Base-by-base conservation (phyloP, 2,113 vertebrate species). In the Macaca fascicularis region DNA sequence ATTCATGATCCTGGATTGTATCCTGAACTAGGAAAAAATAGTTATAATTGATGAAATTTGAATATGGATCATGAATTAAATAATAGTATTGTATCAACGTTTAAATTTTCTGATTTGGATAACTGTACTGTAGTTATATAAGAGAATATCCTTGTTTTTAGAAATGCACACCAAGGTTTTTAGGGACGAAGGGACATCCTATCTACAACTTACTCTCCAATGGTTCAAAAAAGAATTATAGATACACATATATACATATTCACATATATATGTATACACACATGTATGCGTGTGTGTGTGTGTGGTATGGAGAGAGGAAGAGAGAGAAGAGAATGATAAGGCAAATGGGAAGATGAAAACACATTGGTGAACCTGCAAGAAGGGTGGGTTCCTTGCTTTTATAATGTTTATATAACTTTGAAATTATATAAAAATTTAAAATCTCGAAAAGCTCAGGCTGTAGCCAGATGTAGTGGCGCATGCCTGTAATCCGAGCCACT, bases 351-450 rank as follows among this genome's bases (percentile, higher is more conserved):
- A 59, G 88, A 88, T 69, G 32, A 80, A 75, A 80, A 90, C 16
- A 50, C 25, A 25, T 25, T 59, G 40, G 38, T 89, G 17, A 87
- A 27, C 72, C 48, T 75, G 45, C 52, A 27, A 69, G 75, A 70
- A 92, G 6, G 2, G 38, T 8, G 32, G 67, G 38, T 59, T 91
- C 22, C 78, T 90, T 74, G n/a, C 79, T 95, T 43, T 91, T 76
- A 76, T 0, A 32, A 16, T 50, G 67, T 96, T 80, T 82, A 67
- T 84, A 1, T 84, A 93, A 91, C 40, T 92, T 64, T 69, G 64
- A 43, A 76, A 92, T 81, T 64, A 72, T n/a, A n/a, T 90, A 81
- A 82, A 94, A 92, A 92, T 57, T 32, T 79, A 67, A 75, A 61
- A 76, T 22, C 25, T 70, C 70, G 1, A 48, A 57, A 80, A 38